Conservation (phyloP, 1,140 invertebrate species). For the Aphidius gifuensis region DNA sequence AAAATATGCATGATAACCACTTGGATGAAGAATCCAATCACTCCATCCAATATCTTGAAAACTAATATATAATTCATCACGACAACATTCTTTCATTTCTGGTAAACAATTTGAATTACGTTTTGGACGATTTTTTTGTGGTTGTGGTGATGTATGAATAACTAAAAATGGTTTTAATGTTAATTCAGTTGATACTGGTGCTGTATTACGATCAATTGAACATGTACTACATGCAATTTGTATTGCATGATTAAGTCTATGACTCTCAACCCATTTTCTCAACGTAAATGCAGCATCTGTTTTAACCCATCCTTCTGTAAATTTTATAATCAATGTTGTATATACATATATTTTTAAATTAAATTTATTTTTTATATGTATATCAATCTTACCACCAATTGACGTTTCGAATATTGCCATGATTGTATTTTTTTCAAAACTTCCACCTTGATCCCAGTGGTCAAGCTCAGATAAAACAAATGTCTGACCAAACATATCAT, state of each 20-base stretch:
- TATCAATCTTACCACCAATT: constrained; percentile 54
- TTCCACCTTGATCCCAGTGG: constrained; percentile 68
- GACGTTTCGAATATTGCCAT: constrained; percentile 72
- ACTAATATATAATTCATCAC: constrained; percentile 76
- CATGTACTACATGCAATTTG: constrained; percentile 76
- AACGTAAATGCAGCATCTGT: constrained; percentile 72
- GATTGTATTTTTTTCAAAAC: constrained; percentile 69
- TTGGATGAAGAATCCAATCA: constrained; percentile 80
- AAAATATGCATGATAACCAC: constrained; percentile 79
- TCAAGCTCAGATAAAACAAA: constrained; percentile 78
- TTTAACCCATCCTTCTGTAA: constrained; percentile 75
- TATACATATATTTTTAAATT: neutral
- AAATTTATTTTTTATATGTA: neutral
- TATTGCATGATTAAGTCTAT: constrained; percentile 64
- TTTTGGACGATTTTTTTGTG: constrained; percentile 59
- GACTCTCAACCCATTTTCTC: constrained; percentile 68
- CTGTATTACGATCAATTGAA: constrained; percentile 60
- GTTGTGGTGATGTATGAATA: constrained; percentile 61
- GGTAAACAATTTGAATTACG: constrained; percentile 68
- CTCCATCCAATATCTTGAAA: constrained; percentile 84
- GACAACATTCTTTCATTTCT: constrained; percentile 74
- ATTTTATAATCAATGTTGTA: neutral
- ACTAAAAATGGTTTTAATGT: constrained; percentile 71
- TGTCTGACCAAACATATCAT: constrained; percentile 65
- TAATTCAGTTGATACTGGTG: constrained; percentile 63